Evolutionary conservation across 2,797 vertebrate species (phyloP), one percentile per base, ranked within the genome.

Genomic region (Characodon lateralis): DNA sequence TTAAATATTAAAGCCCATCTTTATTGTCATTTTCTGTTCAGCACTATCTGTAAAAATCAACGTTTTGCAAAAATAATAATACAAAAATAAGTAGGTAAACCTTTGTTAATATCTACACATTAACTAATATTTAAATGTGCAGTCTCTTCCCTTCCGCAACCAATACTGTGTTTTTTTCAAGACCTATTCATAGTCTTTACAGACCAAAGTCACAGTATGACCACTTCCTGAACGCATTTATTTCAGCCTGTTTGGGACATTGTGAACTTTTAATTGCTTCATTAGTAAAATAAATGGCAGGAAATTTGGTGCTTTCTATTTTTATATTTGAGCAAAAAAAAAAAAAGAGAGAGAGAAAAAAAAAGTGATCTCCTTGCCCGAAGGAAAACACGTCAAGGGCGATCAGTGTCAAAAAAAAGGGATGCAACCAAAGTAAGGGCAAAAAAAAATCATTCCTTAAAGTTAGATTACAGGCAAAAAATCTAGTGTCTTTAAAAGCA

Each of bases 381-480:
- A 83, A 83, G 91, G 88, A 72, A 93, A 85, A 87, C 65, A 86
- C 90, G 83, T 88, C 91, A 88, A 88, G 83, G 85, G 77, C 83
- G 74, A 91, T 94, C 86, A 91, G 78, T 78, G 80, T 92, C 90
- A 90, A 66, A 81, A 86, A 59, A 82, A 84, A 82, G 69, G 88
- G 91, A 91, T 87, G 86, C 77, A 85, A 89, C 74, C 86, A 68
- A 87, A 88, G 89, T 89, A 88, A 89, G 79, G 59, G 58, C n/a
- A 41, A 76, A 76, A 69, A 56, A 79, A 82, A 39, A 8, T 46
- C 71, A 22, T 43, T 74, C 65, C 78, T 89, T 70, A 74, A 85
- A 88, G 78, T 88, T 61, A 82, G 86, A 88, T 83, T 80, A 85
- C 71, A 59, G 82, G 35, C 72, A 77, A 74, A 78, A 85, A 77